These are phyloP conservation scores for Babylonia areolata DNA, from an alignment of 1,140 invertebrate genomes.

Conservation along the genomic window DNA sequence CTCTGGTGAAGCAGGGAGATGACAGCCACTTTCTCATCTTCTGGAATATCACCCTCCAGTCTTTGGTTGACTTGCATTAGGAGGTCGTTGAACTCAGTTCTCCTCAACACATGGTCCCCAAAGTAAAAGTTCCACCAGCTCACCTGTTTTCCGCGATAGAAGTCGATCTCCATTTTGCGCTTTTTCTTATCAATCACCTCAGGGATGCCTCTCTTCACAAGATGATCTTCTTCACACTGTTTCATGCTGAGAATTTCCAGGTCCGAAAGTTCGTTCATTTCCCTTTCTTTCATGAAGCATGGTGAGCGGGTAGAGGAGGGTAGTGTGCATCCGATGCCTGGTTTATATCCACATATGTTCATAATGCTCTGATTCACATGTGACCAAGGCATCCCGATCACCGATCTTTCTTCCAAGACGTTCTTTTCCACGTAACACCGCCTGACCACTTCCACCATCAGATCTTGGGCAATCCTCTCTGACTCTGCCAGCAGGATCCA, in stretches of 20 bases:
- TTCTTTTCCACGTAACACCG: conserved; percentile 44
- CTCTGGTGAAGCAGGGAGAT: conserved; percentile 52
- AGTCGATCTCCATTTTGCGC: conserved; percentile 41
- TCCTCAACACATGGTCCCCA: conserved; percentile 47
- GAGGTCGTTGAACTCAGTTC: conserved; percentile 39
- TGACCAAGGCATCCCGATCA: conserved; percentile 56
- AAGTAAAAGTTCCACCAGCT: conserved; percentile 59
- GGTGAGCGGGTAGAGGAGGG: conserved; percentile 45
- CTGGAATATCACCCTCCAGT: conserved; percentile 44
- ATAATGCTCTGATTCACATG: conserved; percentile 44
- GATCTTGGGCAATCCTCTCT: conserved; percentile 44
- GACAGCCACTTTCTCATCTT: conserved; percentile 44
- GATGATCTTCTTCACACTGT: conserved; percentile 44
- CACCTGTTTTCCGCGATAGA: conserved; percentile 51
- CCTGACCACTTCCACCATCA: conserved; percentile 43
- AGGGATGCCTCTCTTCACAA: conserved; percentile 2
- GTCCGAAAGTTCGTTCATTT: conserved; percentile 42
- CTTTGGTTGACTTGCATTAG: conserved; percentile 39
- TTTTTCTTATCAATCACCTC: conserved; percentile 27
- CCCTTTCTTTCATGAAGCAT: conserved; percentile 41
- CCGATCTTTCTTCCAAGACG: conserved; percentile 37
- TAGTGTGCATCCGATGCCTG: conserved; percentile 29
- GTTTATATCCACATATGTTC: conserved; percentile 29
- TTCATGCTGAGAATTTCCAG: conserved; percentile 48
- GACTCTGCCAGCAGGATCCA: conserved; percentile 53